Conservation (phyloP, 2,797 vertebrate species). For the Siniperca obscura region DNA sequence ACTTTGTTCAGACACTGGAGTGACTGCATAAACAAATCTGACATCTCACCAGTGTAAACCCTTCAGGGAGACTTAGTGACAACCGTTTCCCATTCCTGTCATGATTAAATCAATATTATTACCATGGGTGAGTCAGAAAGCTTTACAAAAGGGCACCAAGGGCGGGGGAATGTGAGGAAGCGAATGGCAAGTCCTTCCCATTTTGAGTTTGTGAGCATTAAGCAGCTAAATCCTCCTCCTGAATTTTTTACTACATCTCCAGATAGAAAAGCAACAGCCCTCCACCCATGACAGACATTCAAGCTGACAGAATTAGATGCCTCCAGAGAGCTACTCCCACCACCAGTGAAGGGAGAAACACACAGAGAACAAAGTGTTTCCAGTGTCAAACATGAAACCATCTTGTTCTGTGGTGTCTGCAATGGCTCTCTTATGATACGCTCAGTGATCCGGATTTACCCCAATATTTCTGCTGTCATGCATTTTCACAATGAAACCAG, state of each 20-base stretch:
- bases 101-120: conserved; percentile 42
- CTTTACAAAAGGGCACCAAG: not conserved
- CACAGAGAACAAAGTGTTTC: conserved; percentile 55
- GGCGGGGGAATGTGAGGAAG: not conserved
- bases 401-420: conserved; percentile 32
- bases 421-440: not conserved
- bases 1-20: conserved; percentile 29
- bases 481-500: not conserved
- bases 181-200: not conserved
- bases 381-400: conserved; percentile 54
- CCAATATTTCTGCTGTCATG: conserved; percentile 16
- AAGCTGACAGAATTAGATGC: conserved; percentile 48
- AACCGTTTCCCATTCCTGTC: conserved; percentile 41
- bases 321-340: conserved; percentile 50
- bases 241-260: conserved; percentile 60
- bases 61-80: conserved; percentile 36
- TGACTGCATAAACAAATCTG: conserved; percentile 41
- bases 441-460: conserved; percentile 9
- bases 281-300: conserved; percentile 43
- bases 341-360: conserved; percentile 18
- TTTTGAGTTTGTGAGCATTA: conserved; percentile 32
- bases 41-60: conserved; percentile 53
- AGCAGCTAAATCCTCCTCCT: conserved; percentile 48
- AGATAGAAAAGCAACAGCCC: conserved; percentile 49
- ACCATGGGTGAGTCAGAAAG: conserved; percentile 10